Base-by-base conservation (phyloP, 2,113 vertebrate genomes). In the Galbula dea region DNA sequence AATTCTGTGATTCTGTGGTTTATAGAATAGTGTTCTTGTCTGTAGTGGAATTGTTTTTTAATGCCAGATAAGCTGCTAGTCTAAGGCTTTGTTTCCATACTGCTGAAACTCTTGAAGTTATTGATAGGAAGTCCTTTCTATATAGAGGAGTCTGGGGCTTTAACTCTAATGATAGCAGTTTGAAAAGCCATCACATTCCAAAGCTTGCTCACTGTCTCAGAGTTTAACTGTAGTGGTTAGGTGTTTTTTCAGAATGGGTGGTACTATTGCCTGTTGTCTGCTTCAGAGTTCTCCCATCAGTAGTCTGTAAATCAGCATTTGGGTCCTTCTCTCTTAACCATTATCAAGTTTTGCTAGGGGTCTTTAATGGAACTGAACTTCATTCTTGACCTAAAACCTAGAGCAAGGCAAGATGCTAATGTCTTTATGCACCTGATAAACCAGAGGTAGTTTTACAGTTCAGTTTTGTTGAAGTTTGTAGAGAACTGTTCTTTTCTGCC, bases 171-270 rank as follows among this genome's bases (percentile, higher is more conserved):
- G 78, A 51, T 17, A 78, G 29, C 16, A n/a, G 6, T 18, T 8
- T 20, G 52, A 82, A 45, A 34, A 62, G 11, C 41, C 1, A 1
- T 57, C 0, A 2, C 5, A 2, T 58, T 84, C 41, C 32, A 87
- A 66, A 67, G 11, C 37, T 83, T 46, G 17, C 12, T 27, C 0
- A 0, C 9, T 26, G 30, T 51, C 16, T 58, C n/a, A 3, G 1
- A n/a, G 18, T 39, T 83, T 92, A 26, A 34, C 55, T 15, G 12
- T 58, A 62, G 41, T 27, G 12, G 7, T 66, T 39, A 59, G 5
- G 6, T 77, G 22, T 51, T 88, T 41, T 76, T 4, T 34, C 27
- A 23, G 41, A 74, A 21, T 22, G n/a, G 13, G 7, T 63, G 19
- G 5, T 62, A 19, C 24, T 76, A 27, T 74, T 55, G 15, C 18